Evolutionary conservation across 2,888 invertebrate genomes (phyloP), one percentile per base, ranked within the genome.

Genomic region (Nephrocerus scutellatus): DNA sequence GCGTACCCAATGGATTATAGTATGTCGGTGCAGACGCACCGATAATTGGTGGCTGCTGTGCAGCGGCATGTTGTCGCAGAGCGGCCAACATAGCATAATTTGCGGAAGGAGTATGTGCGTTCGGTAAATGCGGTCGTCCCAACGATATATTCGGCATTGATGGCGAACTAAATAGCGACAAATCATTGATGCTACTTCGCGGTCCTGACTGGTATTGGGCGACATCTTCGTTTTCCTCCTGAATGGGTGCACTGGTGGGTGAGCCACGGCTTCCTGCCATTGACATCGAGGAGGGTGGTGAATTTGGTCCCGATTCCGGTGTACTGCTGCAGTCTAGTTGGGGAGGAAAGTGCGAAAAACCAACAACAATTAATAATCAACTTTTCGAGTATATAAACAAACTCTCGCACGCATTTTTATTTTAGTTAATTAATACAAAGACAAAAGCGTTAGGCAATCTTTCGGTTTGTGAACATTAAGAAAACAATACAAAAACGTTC

Each of bases 131-230:
- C 49, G 88, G 88, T 55, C 87, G 76, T 40, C 90, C 93, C 56
- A 95, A 74, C 46, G 92, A 92, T 65, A 95, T 95, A 74, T 95
- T 95, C 59, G 95, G 95, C 84, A 95, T 83, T 58, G 93, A 93
- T 40, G 93, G 93, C 56, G 91, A 91, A 55, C 89, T 90, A 74
- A 93, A 93, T 46, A 93, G 77, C 44, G 84, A 71, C 58, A 84
- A 70, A 70, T 85, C 78, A 70, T 73, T 82, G 70, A 72, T 82
- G 72, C 71, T 85, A 70, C 73, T 80, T 62, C 72, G 76, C 61
- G 69, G 80, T 57, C 72, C 77, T 61, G 75, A 71, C 38, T 75
- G 75, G 56, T 76, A 79, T 20, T 72, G 71, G 42, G 74, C 72
- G 34, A 75, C 72, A 56, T 77, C 77, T 70, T 87, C 85, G 62